Base-by-base conservation (phyloP, 2,888 invertebrate genomes). In the Osmoderma eremita region DNA sequence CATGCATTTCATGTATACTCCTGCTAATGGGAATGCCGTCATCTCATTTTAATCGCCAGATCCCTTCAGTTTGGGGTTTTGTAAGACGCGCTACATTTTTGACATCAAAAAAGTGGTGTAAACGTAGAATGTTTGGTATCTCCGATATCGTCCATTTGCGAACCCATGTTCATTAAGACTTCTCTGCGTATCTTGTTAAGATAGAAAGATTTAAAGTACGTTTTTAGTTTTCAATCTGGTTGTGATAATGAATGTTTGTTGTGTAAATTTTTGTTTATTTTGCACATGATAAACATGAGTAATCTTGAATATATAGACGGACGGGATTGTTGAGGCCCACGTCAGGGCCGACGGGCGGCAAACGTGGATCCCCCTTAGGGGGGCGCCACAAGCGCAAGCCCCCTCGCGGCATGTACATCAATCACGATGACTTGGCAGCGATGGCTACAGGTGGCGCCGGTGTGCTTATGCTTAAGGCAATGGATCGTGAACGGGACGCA, bases 351-450 rank as follows among this genome's bases (percentile, higher is more conserved):
- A 76, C 80, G 72, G 78, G 78, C 64, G 85, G 86, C 81, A 87
- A 88, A 75, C 84, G 87, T 74, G 85, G 86, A 78, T 81, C 84
- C 74, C 78, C 80, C 51, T 72, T 77, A 73, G 79, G 80, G 74
- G 79, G 77, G 67, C 80, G 83, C 71, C 88, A 89, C 84, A 90
- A 90, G 84, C 91, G 95, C 80, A 93, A 94, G 82, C 93, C 97
- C 78, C 97, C 97, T 70, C 91, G 93, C 78, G 97, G 97, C 84
- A 96, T 98, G 92, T 94, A 95, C 87, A 93, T 98, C 85, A 96
- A 95, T 88, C 94, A 96, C 84, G 97, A 97, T 84, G 97, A 97
- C 87, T 88, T 98, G 83, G 91, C 94, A 75, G 90, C 93, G 76
- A 90, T 98, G 87, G 96, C 96, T 70, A 90, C 91, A 72, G 77